Conservation (phyloP, 1,140 invertebrate genomes). For the Lordiphosa mommai region DNA sequence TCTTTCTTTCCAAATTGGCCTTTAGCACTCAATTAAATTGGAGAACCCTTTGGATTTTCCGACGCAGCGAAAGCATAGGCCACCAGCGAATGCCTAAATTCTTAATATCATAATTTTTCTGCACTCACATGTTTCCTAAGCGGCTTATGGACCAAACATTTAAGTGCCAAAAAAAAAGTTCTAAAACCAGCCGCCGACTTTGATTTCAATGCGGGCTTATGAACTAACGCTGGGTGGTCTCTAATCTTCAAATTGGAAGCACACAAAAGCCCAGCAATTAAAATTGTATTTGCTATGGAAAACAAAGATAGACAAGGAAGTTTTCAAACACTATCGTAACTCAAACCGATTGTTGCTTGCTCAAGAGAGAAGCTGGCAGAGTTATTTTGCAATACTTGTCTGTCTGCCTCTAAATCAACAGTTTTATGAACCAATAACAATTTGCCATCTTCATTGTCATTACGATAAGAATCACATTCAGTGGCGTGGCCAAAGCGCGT, state of each 20-base stretch:
- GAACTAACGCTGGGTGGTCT: constrained; percentile 51
- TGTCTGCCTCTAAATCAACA: too few species aligned
- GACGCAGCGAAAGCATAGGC: too few species aligned
- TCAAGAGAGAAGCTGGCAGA: constrained; percentile 28
- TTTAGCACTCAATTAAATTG: constrained; percentile 22
- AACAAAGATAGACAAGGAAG: not conserved
- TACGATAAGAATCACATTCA: too few species aligned
- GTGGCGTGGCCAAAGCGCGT: too few species aligned
- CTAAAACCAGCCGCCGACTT: constrained; percentile 22
- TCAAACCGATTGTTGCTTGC: constrained; percentile 5
- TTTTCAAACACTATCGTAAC: constrained; percentile 28
- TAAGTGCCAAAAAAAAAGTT: constrained; percentile 17
- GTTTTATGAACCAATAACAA: too few species aligned
- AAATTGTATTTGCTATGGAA: constrained; percentile 57
- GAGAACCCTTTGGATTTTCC: not conserved
- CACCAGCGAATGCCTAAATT: constrained; percentile 22
- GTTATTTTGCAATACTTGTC: constrained; percentile 33
- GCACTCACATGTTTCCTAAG: constrained; percentile 7
- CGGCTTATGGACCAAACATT: constrained; percentile 26
- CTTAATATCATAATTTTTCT: not conserved
- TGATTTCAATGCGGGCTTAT: constrained; percentile 33
- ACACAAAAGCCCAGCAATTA: constrained; percentile 47
- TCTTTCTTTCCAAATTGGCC: not conserved
- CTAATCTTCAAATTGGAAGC: constrained; percentile 42
- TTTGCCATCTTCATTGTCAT: too few species aligned